Conservation (phyloP, 1,140 invertebrate genomes). For the Drosophila busckii region DNA sequence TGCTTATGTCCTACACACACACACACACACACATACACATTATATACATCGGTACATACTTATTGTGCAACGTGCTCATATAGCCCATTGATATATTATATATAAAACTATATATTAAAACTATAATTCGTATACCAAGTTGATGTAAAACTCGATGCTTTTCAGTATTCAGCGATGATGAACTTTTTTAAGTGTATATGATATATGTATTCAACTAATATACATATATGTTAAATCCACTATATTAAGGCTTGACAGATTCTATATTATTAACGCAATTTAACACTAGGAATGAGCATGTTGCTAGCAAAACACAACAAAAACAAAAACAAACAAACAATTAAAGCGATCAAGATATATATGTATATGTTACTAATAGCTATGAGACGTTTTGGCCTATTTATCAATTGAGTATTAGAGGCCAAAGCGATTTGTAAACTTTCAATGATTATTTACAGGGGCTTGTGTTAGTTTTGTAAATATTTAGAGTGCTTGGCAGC, state of each 20-base stretch:
- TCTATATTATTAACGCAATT: conserved; percentile 48
- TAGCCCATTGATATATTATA: conserved; percentile 23
- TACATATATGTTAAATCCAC: conserved; percentile 23
- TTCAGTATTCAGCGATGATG: conserved; percentile 62
- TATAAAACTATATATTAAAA: conserved; percentile 34
- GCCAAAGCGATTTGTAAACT: conserved; percentile 35
- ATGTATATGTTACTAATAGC: conserved; percentile 4
- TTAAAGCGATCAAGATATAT: conserved; percentile 1
- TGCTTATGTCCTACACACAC: conserved; percentile 2
- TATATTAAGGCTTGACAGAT: conserved; percentile 59
- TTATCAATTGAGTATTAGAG: conserved; percentile 6
- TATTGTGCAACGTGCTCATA: conserved; percentile 23
- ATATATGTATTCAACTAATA: conserved; percentile 36
- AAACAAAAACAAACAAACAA: conserved; percentile 16
- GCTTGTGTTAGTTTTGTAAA: conserved; percentile 72
- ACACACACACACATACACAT: conserved; percentile 6
- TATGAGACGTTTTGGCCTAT: conserved; percentile 17
- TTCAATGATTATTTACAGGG: conserved; percentile 69
- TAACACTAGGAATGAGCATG: conserved; percentile 13
- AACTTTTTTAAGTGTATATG: conserved; percentile 56
- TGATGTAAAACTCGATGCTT: conserved; percentile 62
- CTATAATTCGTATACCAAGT: conserved; percentile 15
- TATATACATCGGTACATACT: conserved; percentile 9
- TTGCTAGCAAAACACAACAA: conserved; percentile 23
- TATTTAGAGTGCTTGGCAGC: conserved; percentile 25